Conservation (phyloP, 2,888 invertebrate genomes). For the Drosophila mimica region DNA sequence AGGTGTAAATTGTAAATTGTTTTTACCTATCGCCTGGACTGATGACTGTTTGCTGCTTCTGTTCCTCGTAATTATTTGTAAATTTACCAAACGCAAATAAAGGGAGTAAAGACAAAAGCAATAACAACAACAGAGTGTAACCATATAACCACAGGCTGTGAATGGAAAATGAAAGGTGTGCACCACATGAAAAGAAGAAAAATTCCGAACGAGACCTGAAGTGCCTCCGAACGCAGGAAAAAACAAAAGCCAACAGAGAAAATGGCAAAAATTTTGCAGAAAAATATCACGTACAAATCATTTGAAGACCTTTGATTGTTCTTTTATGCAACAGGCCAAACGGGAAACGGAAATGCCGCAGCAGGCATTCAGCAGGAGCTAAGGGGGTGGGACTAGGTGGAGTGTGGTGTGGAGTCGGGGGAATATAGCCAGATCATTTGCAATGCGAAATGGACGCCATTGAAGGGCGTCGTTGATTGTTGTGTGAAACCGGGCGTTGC, state of each 20-base stretch:
- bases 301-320: conserved; percentile 70
- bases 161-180: conserved; percentile 61
- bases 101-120: conserved; percentile 35
- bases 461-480: conserved; percentile 65
- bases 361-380: conserved; percentile 25
- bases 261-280: conserved; percentile 53
- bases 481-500: conserved; percentile 65
- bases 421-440: conserved; percentile 54
- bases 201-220: conserved; percentile 29
- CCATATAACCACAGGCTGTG: conserved; percentile 40
- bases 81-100: conserved; percentile 42
- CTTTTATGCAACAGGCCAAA: conserved; percentile 74
- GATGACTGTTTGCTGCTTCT: not conserved
- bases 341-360: conserved; percentile 70
- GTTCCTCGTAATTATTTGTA: conserved; percentile 54
- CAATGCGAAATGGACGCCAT: conserved; percentile 54
- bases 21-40: conserved; percentile 28
- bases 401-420: conserved; percentile 1
- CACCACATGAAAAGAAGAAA: conserved; percentile 33
- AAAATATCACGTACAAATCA: conserved; percentile 75
- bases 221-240: conserved; percentile 42
- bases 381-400: not conserved
- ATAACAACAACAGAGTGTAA: conserved; percentile 6
- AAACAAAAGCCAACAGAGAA: conserved; percentile 41
- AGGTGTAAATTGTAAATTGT: conserved; percentile 50